Evolutionary conservation across 1,140 invertebrate species (phyloP).

Genomic region (Onthophagus taurus): DNA sequence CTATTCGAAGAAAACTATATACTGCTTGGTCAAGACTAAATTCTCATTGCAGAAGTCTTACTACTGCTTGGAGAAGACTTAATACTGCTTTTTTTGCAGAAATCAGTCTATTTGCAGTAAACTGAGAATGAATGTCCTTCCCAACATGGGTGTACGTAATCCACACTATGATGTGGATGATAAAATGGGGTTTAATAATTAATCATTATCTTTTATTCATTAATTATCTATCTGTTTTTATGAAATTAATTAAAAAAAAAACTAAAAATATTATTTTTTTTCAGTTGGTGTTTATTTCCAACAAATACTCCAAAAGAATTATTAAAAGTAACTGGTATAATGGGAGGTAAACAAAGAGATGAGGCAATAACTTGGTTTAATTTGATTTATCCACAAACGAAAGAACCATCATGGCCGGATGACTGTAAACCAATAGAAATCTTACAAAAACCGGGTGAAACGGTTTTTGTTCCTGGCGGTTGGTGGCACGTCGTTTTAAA

Average conservation of each 20-base stretch:
- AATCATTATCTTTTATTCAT: background rate
- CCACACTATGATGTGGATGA: too few species aligned
- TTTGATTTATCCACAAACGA: constrained; percentile 91
- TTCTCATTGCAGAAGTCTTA: too few species aligned
- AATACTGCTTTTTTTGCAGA: too few species aligned
- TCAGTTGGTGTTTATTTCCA: constrained; percentile 94
- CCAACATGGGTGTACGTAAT: too few species aligned
- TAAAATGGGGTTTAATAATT: constrained; percentile 6
- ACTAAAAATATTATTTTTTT: constrained; percentile 12
- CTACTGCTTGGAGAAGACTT: too few species aligned
- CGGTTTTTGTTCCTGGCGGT: constrained; percentile 95
- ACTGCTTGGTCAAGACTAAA: too few species aligned
- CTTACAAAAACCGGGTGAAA: constrained; percentile 93
- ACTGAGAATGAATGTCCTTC: too few species aligned
- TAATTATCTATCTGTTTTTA: background rate
- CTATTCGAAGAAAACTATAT: too few species aligned
- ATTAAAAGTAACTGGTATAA: constrained; percentile 78
- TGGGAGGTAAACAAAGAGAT: constrained; percentile 92
- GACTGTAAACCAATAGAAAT: constrained; percentile 92
- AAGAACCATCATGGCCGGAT: constrained; percentile 79
- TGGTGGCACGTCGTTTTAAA: constrained; percentile 99
- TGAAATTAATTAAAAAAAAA: background rate
- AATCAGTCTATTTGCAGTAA: too few species aligned
- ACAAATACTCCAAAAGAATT: constrained; percentile 92
- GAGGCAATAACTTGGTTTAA: constrained; percentile 99